Base-by-base conservation (phyloP, 2,113 vertebrate species). In the Indicator indicator region DNA sequence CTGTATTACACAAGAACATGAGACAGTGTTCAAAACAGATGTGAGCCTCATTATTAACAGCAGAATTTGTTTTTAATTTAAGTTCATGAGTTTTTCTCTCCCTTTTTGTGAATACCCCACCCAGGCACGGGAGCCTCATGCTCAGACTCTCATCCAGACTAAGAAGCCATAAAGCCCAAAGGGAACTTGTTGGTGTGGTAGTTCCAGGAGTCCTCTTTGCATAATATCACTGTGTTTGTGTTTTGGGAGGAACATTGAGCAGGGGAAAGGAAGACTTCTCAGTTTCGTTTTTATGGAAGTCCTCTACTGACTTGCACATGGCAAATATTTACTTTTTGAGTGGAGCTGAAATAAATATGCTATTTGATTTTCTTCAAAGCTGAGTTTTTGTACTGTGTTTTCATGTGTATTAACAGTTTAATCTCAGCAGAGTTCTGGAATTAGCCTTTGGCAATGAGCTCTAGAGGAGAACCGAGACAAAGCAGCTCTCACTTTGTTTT, bases 11-110 rank as follows among this genome's bases (percentile, higher is more conserved):
- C 74, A 93, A 93, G 58, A 83, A 56, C 48, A n/a, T 58, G 78
- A 82, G 88, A 58, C 30, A 60, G 55, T 30, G 82, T 63, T 90
- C 69, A 81, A 83, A 95, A 91, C 90, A 94, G 75, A 92, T 94
- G 88, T 65, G 52, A 91, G 33, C 28, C 9, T 91, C 62, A 2
- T 68, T 88, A 56, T 93, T 88, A 83, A 89, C 0, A 5, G 40
- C 73, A 65, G 80, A 71, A 93, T 93, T 96, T 95, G 88, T 21
- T 95, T 89, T 92, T 75, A 87, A 95, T 85, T 92, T 70, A 36
- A 83, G 55, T 64, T 90, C 44, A 21, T 79, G 10, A 56, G 13
- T 28, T 2, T 32, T 86, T 87, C 83, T 46, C 68, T 84, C 18
- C 7, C 4, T 54, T 72, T 81, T 86, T 78, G n/a, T 75, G 75